These are phyloP conservation scores for Abramis brama DNA, from an alignment of 2,113 vertebrate species.

Conservation along the genomic window DNA sequence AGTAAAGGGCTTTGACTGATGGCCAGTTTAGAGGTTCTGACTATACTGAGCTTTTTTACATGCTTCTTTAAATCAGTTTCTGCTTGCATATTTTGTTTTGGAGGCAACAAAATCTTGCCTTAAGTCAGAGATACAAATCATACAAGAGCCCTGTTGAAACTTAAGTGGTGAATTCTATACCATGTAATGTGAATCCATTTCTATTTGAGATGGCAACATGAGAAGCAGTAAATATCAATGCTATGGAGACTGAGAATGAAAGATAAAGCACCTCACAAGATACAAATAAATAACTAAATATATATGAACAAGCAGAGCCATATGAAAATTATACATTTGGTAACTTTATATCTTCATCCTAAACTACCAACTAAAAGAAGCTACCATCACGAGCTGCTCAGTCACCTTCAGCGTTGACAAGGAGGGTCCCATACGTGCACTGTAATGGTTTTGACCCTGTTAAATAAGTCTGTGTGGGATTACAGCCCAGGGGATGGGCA, in stretches of 20 bases:
- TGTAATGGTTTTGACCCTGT: slow-evolving; percentile 41
- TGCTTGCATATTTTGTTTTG: neutral
- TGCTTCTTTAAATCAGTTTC: neutral
- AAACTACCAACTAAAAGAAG: neutral
- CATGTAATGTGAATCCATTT: slow-evolving; percentile 37
- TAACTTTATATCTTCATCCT: slow-evolving; percentile 17
- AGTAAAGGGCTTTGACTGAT: slow-evolving; percentile 5
- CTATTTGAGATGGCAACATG: slow-evolving; percentile 42
- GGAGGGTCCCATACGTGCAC: slow-evolving; percentile 19
- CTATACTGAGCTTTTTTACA: neutral
- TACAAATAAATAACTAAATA: neutral
- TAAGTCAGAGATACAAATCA: neutral
- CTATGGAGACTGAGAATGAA: slow-evolving; percentile 10
- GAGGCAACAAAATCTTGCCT: neutral
- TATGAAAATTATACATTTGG: neutral
- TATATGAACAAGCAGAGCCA: neutral
- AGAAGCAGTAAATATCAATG: slow-evolving; percentile 25
- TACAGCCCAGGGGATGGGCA: slow-evolving; percentile 36
- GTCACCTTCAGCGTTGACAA: slow-evolving; percentile 46
- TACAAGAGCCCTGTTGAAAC: slow-evolving; percentile 16
- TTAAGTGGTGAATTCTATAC: slow-evolving; percentile 14
- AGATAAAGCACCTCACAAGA: slow-evolving; percentile 10
- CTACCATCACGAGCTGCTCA: neutral
- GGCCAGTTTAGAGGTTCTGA: neutral
- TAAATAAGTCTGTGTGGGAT: slow-evolving; percentile 53